Evolutionary conservation across 2,113 vertebrate species (phyloP), one percentile per base, ranked within the genome.

Genomic region (Sinocyclocheilus maitianheensis): DNA sequence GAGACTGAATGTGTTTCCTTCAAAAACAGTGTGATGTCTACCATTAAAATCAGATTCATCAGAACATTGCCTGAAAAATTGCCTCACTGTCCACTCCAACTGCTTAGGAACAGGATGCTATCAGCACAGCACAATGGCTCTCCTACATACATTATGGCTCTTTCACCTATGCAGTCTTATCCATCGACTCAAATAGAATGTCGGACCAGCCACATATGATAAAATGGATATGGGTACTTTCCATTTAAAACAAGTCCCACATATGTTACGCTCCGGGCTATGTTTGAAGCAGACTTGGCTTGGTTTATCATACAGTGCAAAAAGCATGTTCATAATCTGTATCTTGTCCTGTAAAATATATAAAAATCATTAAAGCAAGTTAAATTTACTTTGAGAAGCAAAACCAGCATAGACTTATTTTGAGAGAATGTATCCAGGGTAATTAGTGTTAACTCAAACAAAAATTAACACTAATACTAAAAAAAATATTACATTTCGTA

Each of bases 11-110:
- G 63, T 51, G 43, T 71, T 82, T 53, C 48, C 63, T 82, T 71
- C 81, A 16, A 26, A 74, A 84, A 58, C 81, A 72, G 81, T 13
- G 7, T 74, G 81, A 84, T 72, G 69, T 74, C 81, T 84, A 55
- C 81, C 81, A 84, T 74, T 84, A 74, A 84, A 74, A 84, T 84
- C 81, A 60, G 69, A 84, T 84, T 74, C 67, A 72, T 84, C 81
- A 84, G 67, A 71, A 53, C 80, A 74, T 60, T 55, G 69, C 18
- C 63, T 82, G 81, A 74, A 51, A 83, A 83, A 71, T 83, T 26
- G 26, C 26, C 26, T 84, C 51, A 53, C 81, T 53, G 81, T 30
- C 67, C 65, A 55, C 67, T 58, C 51, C 34, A 58, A 84, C 30
- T 74, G 63, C 63, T 81, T 65, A 48, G 62, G n/a, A 81, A 51